Percentiles rank a stretch among this genome's conserved stretches.
Evolutionary conservation across 2,113 vertebrate species (phyloP).

Genomic region (Bagarius yarrelli): DNA sequence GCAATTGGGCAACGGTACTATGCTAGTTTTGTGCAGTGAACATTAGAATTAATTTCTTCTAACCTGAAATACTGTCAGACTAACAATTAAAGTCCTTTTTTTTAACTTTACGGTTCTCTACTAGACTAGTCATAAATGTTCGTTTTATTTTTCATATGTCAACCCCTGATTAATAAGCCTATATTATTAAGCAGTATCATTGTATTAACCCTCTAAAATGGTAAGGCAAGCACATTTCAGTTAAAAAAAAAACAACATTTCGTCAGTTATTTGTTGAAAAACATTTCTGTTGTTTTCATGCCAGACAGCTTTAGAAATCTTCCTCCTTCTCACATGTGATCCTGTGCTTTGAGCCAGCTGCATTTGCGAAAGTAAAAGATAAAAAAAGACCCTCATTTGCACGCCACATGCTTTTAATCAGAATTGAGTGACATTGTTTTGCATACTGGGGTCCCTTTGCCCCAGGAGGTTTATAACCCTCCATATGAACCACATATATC

Average conservation of each 20-base stretch:
- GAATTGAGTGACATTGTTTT: neutral
- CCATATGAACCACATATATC: conserved; percentile 53
- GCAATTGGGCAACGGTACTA: neutral
- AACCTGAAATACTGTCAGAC: neutral
- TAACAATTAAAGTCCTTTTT: neutral
- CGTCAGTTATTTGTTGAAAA: neutral
- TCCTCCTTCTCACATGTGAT: neutral
- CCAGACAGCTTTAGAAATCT: neutral
- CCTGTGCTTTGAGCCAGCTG: neutral
- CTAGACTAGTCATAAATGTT: too few species aligned
- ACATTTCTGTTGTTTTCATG: neutral
- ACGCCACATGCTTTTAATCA: conserved; percentile 7
- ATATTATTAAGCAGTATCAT: neutral
- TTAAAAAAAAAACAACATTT: neutral
- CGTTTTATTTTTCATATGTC: too few species aligned
- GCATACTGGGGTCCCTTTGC: conserved; percentile 11
- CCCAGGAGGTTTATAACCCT: conserved; percentile 54
- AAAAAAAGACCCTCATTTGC: neutral
- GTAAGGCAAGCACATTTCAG: neutral
- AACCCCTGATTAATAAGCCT: neutral
- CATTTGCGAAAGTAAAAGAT: neutral
- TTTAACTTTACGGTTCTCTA: neutral
- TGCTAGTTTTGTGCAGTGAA: neutral
- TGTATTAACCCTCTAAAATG: neutral
- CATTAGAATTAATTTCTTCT: neutral